phyloP scores from a whole-genome alignment of 2,888 invertebrate species.

The Eulithis testata region DNA sequence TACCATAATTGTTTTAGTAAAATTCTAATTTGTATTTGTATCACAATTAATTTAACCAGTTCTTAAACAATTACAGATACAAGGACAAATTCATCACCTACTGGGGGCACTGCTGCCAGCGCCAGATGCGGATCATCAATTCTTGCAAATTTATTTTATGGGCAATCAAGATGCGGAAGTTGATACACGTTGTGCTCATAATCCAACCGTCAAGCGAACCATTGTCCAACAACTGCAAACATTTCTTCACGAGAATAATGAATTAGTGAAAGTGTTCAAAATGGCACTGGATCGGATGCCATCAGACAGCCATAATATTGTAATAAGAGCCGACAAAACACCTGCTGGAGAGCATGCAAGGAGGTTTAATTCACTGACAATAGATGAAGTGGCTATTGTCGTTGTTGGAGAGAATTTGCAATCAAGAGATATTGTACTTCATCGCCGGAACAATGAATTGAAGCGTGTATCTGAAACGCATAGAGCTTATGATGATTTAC shows the following conservation, averaged over 20 bases:
- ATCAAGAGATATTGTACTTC: neutral
- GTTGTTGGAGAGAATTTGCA: neutral
- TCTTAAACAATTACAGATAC: neutral
- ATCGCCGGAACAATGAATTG: neutral
- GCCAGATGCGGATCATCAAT: neutral
- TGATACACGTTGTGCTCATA: neutral
- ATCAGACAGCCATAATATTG: conserved; percentile 3
- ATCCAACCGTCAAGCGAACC: neutral
- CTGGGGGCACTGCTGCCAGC: neutral
- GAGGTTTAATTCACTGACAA: neutral
- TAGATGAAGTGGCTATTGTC: neutral
- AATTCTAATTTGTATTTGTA: neutral
- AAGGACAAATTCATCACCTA: neutral
- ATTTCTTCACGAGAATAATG: neutral
- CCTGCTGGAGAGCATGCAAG: neutral
- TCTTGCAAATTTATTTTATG: conserved; percentile 5
- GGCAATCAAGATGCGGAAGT: neutral
- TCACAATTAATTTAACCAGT: neutral
- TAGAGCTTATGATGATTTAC: conserved; percentile 38
- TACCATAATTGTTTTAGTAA: neutral
- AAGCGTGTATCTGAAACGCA: conserved; percentile 16
- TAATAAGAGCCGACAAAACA: conserved; percentile 2
- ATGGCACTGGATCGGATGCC: neutral
- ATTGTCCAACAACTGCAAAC: conserved; percentile 2
- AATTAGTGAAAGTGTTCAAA: neutral